Evolutionary conservation across 2,888 invertebrate species (phyloP), one percentile per base, ranked within the genome.

Genomic region (Eilema depressum): DNA sequence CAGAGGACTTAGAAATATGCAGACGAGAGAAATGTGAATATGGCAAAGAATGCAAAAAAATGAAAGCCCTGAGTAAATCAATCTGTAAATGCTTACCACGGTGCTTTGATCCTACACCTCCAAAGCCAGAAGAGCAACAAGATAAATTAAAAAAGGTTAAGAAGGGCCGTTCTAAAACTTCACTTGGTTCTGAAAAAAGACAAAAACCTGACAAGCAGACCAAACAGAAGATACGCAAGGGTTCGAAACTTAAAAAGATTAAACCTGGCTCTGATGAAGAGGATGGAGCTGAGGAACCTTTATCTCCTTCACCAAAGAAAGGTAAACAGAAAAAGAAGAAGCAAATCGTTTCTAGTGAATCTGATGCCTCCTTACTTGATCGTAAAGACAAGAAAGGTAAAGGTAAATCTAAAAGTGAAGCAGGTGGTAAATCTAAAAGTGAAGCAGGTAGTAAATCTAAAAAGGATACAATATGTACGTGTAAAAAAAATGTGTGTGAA

Each of bases 381-480:
- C 23, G 23, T 57, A 57, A 57, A 57, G 4, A 25, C 8, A 25
- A 12, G 8, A 56, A 23, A 23, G n/a, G 56, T 56, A 56, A 56
- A 56, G n/a, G 56, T 56, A 56, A 56, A 56, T 23, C 14, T 57
- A 57, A 57, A 57, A 57, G n/a, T n/a, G n/a, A n/a, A n/a, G n/a
- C n/a, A n/a, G n/a, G n/a, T n/a, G n/a, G n/a, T n/a, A n/a, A n/a
- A n/a, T n/a, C n/a, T n/a, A n/a, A n/a, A n/a, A n/a, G n/a, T n/a
- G n/a, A n/a, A n/a, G n/a, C n/a, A n/a, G n/a, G n/a, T n/a, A n/a
- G 56, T 56, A 56, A 56, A 56, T 23, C 14, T 57, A 57, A 57
- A 57, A 57, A 25, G 57, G 23, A 12, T 3, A 57, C 25, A 25
- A 0, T 57, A 14, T 57, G 57, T 23, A 14, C 23, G 0, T 25